A percentile compares a stretch with the other conserved stretches of the same genome.
Evolutionary conservation across 1,140 invertebrate species (phyloP).

Genomic region (Heliothis subflexa): DNA sequence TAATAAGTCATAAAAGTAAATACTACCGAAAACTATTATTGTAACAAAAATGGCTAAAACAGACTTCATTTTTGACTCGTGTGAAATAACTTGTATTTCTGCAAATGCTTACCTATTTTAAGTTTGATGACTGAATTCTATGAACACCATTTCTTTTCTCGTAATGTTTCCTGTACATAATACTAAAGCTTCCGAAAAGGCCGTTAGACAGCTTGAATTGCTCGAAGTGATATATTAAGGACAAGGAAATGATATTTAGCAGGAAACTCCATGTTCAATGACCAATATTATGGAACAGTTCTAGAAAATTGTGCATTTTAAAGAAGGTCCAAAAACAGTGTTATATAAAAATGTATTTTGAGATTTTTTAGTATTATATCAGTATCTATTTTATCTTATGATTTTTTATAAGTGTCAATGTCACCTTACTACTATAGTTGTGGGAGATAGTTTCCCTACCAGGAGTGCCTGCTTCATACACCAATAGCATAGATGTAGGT

Average conservation of each 20-base stretch:
- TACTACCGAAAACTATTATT: no score
- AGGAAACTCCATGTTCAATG: conserved; percentile 3
- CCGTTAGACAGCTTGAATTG: not conserved
- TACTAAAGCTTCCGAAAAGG: not conserved
- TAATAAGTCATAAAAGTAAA: no score
- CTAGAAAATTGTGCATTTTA: conserved; percentile 7
- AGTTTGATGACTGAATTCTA: no score
- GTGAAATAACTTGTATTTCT: no score
- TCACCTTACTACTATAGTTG: conserved; percentile 12
- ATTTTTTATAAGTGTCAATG: not conserved
- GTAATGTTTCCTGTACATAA: not conserved
- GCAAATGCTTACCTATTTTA: no score
- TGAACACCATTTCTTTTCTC: no score
- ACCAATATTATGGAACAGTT: not conserved
- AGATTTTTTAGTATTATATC: conserved; percentile 49
- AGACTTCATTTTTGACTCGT: no score
- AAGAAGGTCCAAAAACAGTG: not conserved
- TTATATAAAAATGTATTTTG: conserved; percentile 47
- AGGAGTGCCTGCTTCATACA: conserved; percentile 78
- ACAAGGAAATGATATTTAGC: not conserved
- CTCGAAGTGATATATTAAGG: conserved; percentile 2
- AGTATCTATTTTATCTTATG: conserved; percentile 34
- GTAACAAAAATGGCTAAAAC: no score
- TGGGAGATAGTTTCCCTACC: conserved; percentile 62
- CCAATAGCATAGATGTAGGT: conserved; percentile 50